Base-by-base conservation (phyloP, 2,888 invertebrate species). In the Ferrisia virgata region DNA sequence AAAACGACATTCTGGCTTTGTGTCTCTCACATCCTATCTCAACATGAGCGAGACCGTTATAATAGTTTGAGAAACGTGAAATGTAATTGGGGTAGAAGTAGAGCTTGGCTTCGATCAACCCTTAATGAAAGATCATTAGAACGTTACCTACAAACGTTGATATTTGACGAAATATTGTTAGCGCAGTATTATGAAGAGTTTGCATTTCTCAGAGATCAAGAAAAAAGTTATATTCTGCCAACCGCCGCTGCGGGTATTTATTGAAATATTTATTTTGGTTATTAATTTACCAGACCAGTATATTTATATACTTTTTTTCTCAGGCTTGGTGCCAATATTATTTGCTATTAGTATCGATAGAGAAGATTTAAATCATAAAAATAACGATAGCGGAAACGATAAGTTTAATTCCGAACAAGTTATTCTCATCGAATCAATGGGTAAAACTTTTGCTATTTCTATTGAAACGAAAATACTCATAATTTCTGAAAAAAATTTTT, bases 311-410 rank as follows among this genome's bases (percentile, higher is more conserved):
- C 1, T 1, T 84, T 33, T 79, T 22, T 79, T 79, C 8, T 9
- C 22, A 94, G 95, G 95, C 86, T 91, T 98, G 88, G 94, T 94
- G 86, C 93, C 96, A 82, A 94, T 98, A 88, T 90, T 98, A 86
- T 98, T 98, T 90, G 98, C 98, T 28, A 92, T 98, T 88, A 94
- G 93, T 87, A 94, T 97, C 85, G 97, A 98, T 90, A 95, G 95
- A 89, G 91, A 93, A 36, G 95, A 95, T 88, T 90, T 96, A 84
- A 95, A 89, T 83, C 87, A 86, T 89, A 82, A 25, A 36, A 47
- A 39, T 39, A 58, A 39, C 39, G 40, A 80, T n/a, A 25, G 43
- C 6, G 28, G 31, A 18, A 28, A 31, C 22, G 39, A 79, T 40
- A 22, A 18, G 11, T n/a, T 28, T 1, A 79, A 58, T 69, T 28